Evolutionary conservation across 2,888 invertebrate genomes (phyloP).

Genomic region (Hirudinaria manillensis): DNA sequence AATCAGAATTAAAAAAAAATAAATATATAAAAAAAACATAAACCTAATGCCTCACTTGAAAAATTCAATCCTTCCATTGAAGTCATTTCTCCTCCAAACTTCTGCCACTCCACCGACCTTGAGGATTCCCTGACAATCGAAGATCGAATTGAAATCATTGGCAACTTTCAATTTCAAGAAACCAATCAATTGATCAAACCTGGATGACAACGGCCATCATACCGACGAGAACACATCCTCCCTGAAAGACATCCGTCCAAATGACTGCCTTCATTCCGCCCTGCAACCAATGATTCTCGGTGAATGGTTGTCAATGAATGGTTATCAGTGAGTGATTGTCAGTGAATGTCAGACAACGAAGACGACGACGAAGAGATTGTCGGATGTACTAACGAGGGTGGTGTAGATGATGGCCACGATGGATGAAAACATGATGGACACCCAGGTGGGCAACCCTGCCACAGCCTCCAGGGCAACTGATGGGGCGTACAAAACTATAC

Average conservation of each 20-base stretch:
- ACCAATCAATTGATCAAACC: conserved; percentile 37
- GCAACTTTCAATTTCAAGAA: background rate
- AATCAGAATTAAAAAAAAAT: too few relatives aligned
- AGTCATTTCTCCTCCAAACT: conserved; percentile 40
- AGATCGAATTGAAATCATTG: background rate
- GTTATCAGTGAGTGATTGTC: background rate
- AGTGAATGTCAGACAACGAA: background rate
- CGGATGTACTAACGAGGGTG: conserved; percentile 64
- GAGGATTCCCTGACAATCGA: conserved; percentile 39
- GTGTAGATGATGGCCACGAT: conserved; percentile 87
- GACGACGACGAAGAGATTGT: background rate
- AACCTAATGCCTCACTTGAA: conserved; percentile 35
- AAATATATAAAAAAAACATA: too few relatives aligned
- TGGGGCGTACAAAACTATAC: conserved; percentile 45
- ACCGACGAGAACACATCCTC: conserved; percentile 49
- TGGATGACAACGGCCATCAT: conserved; percentile 49
- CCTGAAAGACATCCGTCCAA: conserved; percentile 54
- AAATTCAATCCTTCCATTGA: conserved; percentile 39
- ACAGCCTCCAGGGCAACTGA: conserved; percentile 56
- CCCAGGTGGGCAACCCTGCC: conserved; percentile 72
- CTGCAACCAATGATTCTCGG: conserved; percentile 40
- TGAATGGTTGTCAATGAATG: background rate
- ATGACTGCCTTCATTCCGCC: conserved; percentile 55
- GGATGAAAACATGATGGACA: conserved; percentile 72
- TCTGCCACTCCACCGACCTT: conserved; percentile 43